Evolutionary conservation across 2,797 vertebrate genomes (phyloP).

Genomic region (Protosalanx chinensis): DNA sequence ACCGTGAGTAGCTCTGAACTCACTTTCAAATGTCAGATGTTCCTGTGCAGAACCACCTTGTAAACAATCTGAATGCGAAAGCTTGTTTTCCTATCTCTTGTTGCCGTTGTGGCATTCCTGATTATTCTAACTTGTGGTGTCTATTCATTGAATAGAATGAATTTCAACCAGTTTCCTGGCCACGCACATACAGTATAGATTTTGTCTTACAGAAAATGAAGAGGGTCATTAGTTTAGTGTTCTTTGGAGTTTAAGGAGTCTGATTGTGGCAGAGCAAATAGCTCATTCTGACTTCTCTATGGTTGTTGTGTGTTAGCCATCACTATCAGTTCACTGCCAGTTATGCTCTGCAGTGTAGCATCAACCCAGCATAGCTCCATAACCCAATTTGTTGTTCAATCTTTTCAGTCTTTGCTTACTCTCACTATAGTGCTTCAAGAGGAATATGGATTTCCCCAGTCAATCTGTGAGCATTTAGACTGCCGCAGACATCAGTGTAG

Average conservation of each 20-base stretch:
- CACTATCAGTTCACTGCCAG: neutral
- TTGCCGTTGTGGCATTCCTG: slow-evolving; percentile 48
- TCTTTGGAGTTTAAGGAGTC: too few species aligned
- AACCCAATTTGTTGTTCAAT: neutral
- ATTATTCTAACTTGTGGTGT: slow-evolving; percentile 66
- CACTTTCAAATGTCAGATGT: slow-evolving; percentile 62
- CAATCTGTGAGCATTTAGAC: slow-evolving; percentile 22
- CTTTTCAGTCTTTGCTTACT: neutral
- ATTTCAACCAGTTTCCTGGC: slow-evolving; percentile 51
- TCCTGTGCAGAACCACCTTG: slow-evolving; percentile 44
- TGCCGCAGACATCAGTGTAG: slow-evolving; percentile 1
- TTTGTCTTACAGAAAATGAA: slow-evolving; percentile 26
- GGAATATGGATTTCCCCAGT: slow-evolving; percentile 15
- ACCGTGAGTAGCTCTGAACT: slow-evolving; percentile 35
- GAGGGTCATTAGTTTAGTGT: too few species aligned
- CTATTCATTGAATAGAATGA: slow-evolving; percentile 59
- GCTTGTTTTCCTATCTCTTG: slow-evolving; percentile 46
- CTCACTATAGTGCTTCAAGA: slow-evolving; percentile 14
- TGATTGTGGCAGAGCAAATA: too few species aligned
- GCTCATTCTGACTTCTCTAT: neutral
- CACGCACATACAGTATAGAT: slow-evolving; percentile 28
- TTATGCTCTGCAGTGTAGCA: neutral
- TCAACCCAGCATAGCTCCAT: neutral
- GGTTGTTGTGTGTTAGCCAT: neutral
- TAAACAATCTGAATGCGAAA: slow-evolving; percentile 61